These are phyloP conservation scores for Romanogobio albipinnatus DNA, from an alignment of 2,113 vertebrate species.

Conservation along the genomic window DNA sequence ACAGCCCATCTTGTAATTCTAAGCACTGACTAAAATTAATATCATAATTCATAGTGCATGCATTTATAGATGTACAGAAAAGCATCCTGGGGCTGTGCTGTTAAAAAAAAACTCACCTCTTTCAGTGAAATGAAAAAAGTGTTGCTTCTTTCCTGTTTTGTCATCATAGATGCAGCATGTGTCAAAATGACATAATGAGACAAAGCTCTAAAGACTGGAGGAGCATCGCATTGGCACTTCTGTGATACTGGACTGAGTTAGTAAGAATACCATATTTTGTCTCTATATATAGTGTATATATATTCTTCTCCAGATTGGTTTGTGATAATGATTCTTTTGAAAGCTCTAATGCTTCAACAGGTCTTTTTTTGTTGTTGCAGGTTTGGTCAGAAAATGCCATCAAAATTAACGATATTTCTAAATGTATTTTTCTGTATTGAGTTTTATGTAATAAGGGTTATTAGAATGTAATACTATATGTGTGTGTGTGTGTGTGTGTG, in stretches of 20 bases:
- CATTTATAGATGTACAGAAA: background rate
- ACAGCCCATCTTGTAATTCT: background rate
- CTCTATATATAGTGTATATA: background rate
- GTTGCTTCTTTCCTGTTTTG: constrained; percentile 13
- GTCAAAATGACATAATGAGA: constrained; percentile 4
- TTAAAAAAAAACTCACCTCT: background rate
- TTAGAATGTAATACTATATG: no score
- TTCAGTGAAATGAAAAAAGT: background rate
- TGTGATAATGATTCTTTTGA: background rate
- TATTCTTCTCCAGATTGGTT: background rate
- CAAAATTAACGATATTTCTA: background rate
- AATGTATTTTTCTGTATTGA: no score
- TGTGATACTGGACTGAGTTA: background rate
- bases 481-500: no score
- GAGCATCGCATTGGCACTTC: background rate
- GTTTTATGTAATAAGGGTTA: no score
- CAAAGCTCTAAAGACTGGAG: background rate
- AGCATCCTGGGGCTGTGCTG: background rate
- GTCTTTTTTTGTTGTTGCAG: background rate
- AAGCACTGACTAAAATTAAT: no score
- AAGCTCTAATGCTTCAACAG: background rate
- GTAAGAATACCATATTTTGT: background rate
- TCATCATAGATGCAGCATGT: background rate
- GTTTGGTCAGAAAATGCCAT: background rate
- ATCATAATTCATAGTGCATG: background rate